Evolutionary conservation across 2,888 invertebrate genomes (phyloP), one percentile per base, ranked within the genome.

Genomic region (Operophtera brumata): DNA sequence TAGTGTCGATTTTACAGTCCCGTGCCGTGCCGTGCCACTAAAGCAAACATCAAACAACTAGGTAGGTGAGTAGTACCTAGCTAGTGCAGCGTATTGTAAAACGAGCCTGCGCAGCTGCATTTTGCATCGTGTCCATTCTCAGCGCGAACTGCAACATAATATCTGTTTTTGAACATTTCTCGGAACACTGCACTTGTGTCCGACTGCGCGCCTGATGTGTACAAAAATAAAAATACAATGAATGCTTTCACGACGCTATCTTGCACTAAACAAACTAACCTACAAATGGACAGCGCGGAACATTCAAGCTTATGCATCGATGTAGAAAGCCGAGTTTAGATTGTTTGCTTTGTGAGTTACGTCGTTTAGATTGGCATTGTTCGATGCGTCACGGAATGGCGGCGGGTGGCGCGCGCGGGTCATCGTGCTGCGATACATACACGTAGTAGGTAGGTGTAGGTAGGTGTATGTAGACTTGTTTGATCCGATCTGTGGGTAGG

Each of bases 171-270:
- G 75, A 78, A 67, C 74, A 69, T 72, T 82, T 84, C 82, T 80
- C 73, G 77, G 82, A 82, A 83, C 78, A 73, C 71, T 82, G 84
- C 85, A 83, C 84, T 83, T 81, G 81, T 76, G 79, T 78, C 73
- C 70, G 20, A 20, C 20, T 20, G 61, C 72, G 75, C 67, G 62
- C 53, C 61, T 44, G 55, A 61, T 66, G 72, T 71, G 73, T 75
- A 84, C 75, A 77, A 77, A 84, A 84, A 84, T 82, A 84, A 86
- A 84, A 86, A 82, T 77, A 82, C 74, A 78, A 74, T 75, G 73
- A 79, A 81, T 82, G 84, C 87, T 86, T 87, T 87, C 86, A 78
- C 82, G 71, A 76, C 66, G 62, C 46, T 40, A 50, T 32, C 58
- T 59, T 56, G 56, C 52, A 57, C 64, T 52, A 59, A 61, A 73